These are phyloP conservation scores for Lycaon pictus DNA, from an alignment of 2,113 vertebrate genomes.

Conservation along the genomic window DNA sequence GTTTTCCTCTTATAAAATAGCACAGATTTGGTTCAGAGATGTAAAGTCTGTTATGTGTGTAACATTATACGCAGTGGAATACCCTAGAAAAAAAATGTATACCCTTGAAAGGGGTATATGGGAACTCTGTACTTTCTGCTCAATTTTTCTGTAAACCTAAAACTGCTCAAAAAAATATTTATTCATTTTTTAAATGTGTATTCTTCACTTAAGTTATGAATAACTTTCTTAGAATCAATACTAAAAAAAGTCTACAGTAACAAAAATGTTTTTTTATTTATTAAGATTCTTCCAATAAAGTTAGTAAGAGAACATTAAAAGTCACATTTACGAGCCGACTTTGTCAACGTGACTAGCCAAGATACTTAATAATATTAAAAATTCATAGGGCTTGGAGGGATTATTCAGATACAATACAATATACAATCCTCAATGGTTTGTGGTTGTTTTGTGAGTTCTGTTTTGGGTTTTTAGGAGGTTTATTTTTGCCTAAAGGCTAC, in stretches of 20 bases:
- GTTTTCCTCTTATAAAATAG: constrained; percentile 24
- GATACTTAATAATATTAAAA: constrained; percentile 38
- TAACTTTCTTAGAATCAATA: constrained; percentile 43
- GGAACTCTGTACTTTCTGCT: neutral
- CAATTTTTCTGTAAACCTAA: constrained; percentile 14
- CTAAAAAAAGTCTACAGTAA: neutral
- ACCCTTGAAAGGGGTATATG: neutral
- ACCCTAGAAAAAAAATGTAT: neutral
- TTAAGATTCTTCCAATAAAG: constrained; percentile 42
- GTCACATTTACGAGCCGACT: constrained; percentile 31
- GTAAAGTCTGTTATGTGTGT: neutral
- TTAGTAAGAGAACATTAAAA: constrained; percentile 14
- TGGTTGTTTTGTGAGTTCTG: neutral
- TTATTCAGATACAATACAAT: constrained; percentile 26
- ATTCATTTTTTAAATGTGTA: neutral
- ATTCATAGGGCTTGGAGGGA: neutral
- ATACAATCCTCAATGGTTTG: neutral
- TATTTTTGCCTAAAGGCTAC: constrained; percentile 28
- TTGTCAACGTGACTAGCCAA: neutral
- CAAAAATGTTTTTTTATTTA: constrained; percentile 17
- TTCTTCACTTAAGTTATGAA: constrained; percentile 29
- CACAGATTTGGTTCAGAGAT: neutral
- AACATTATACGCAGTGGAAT: neutral
- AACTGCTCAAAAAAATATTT: neutral
- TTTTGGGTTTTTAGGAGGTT: neutral